Conservation (phyloP, 2,797 vertebrate genomes). For the Avahi laniger region DNA sequence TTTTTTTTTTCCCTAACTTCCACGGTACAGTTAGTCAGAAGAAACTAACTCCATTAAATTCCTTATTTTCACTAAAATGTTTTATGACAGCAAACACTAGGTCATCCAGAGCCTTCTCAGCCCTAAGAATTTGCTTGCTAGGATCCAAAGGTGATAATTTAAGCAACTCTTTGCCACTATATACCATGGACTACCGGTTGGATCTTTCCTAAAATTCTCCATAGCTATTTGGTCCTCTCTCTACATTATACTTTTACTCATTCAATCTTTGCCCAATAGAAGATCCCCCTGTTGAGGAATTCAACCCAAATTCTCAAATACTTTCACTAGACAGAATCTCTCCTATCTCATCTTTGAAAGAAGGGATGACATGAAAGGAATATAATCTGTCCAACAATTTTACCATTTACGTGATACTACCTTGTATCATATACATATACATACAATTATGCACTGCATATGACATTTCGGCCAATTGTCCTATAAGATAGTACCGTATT, state of each 20-base stretch:
- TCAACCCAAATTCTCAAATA: conserved; percentile 24
- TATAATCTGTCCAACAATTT: background rate
- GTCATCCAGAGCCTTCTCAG: background rate
- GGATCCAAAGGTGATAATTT: background rate
- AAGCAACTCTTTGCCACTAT: background rate
- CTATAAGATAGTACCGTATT: background rate
- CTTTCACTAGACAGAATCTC: background rate
- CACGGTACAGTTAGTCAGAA: background rate
- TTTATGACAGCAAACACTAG: background rate
- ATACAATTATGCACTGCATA: background rate
- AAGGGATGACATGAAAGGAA: background rate
- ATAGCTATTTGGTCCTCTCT: background rate
- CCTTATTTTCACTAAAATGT: background rate
- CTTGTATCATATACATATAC: background rate
- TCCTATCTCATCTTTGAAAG: background rate
- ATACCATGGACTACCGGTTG: background rate
- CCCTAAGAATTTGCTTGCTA: background rate
- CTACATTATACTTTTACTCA: background rate
- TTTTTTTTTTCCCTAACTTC: background rate
- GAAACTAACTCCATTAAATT: background rate
- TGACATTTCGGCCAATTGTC: background rate
- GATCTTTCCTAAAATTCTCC: background rate
- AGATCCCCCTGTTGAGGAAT: background rate
- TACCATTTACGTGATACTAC: background rate
- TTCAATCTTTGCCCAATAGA: background rate